Percentiles rank a stretch among this genome's conserved stretches.
Conservation (phyloP, 2,797 vertebrate species). For the Enteromius radiatus region DNA sequence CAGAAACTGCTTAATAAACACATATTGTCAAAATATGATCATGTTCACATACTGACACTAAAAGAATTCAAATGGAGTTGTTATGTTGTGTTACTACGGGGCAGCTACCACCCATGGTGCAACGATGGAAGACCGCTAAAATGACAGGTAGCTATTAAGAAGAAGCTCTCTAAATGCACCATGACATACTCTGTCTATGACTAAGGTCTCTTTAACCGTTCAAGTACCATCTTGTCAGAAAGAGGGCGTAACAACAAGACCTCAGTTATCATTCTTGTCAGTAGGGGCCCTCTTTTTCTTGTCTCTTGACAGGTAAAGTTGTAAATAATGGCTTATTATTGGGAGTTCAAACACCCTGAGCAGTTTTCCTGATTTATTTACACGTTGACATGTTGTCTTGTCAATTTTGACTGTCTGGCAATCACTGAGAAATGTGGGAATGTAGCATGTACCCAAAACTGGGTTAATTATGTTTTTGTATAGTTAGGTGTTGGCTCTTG, state of each 20-base stretch:
- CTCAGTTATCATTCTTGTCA: slow-evolving; percentile 76
- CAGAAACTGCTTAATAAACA: not conserved
- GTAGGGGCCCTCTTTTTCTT: slow-evolving; percentile 69
- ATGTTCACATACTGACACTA: slow-evolving; percentile 44
- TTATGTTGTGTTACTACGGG: slow-evolving; percentile 50
- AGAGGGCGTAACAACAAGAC: slow-evolving; percentile 72
- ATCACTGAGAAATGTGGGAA: slow-evolving; percentile 43
- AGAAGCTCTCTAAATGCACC: slow-evolving; percentile 44
- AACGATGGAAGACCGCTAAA: slow-evolving; percentile 64
- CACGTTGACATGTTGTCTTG: slow-evolving; percentile 60
- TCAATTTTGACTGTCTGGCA: slow-evolving; percentile 44
- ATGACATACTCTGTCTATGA: slow-evolving; percentile 59
- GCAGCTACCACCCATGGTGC: slow-evolving; percentile 65
- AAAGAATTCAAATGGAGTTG: slow-evolving; percentile 50
- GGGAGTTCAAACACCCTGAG: slow-evolving; percentile 56
- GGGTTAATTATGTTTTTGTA: slow-evolving; percentile 31
- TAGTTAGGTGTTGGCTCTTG: slow-evolving; percentile 10
- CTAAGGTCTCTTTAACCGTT: slow-evolving; percentile 64
- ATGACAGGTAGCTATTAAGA: slow-evolving; percentile 69
- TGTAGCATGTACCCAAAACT: slow-evolving; percentile 4
- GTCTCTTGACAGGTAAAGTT: slow-evolving; percentile 66
- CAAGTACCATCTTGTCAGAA: slow-evolving; percentile 80
- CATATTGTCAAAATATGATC: not conserved
- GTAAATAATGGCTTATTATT: slow-evolving; percentile 74
- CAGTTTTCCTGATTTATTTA: slow-evolving; percentile 68